Percentiles rank a stretch among this genome's conserved stretches.
These are phyloP conservation scores for Coryphaenoides rupestris DNA, from an alignment of 2,113 vertebrate genomes.

Conservation along the genomic window DNA sequence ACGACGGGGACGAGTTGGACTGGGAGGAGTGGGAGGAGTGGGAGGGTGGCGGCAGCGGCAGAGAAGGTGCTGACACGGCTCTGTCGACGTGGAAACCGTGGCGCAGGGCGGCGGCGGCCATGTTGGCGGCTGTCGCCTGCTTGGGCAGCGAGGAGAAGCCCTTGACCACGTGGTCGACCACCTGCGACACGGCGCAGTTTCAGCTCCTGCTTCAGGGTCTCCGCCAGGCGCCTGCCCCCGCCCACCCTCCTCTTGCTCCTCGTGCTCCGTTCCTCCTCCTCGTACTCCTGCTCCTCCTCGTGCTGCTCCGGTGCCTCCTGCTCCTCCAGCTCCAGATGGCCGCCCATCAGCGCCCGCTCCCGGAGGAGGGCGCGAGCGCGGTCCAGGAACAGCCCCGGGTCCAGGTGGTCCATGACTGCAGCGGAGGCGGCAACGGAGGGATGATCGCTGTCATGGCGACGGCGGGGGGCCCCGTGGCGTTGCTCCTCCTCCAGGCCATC, in stretches of 20 bases:
- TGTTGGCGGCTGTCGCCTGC: slow-evolving; percentile 82
- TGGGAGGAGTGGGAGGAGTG: slow-evolving; percentile 62
- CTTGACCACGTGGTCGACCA: slow-evolving; percentile 97
- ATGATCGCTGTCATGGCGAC: no score
- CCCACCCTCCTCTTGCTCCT: slow-evolving; percentile 80
- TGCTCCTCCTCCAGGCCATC: slow-evolving; percentile 82
- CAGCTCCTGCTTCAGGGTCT: slow-evolving; percentile 96
- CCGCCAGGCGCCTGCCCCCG: slow-evolving; percentile 87
- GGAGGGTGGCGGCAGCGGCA: slow-evolving; percentile 42
- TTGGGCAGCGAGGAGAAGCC: slow-evolving; percentile 90
- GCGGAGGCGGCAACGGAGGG: slow-evolving; percentile 35
- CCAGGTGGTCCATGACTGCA: slow-evolving; percentile 88
- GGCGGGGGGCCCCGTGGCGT: slow-evolving; percentile 38
- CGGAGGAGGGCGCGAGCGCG: slow-evolving; percentile 88
- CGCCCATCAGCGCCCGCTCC: slow-evolving; percentile 81
- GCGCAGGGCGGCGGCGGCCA: slow-evolving; percentile 76
- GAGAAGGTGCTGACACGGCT: slow-evolving; percentile 73
- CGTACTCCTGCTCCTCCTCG: slow-evolving; percentile 76
- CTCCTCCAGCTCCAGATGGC: slow-evolving; percentile 73
- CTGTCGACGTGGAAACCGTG: slow-evolving; percentile 73
- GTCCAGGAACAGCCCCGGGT: slow-evolving; percentile 92
- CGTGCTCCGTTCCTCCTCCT: slow-evolving; percentile 75
- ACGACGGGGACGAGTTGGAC: slow-evolving; percentile 60
- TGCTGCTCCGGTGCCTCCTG: slow-evolving; percentile 80
- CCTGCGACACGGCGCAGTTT: slow-evolving; percentile 96